Conservation (phyloP, 1,140 invertebrate species). For the Eueides isabella region DNA sequence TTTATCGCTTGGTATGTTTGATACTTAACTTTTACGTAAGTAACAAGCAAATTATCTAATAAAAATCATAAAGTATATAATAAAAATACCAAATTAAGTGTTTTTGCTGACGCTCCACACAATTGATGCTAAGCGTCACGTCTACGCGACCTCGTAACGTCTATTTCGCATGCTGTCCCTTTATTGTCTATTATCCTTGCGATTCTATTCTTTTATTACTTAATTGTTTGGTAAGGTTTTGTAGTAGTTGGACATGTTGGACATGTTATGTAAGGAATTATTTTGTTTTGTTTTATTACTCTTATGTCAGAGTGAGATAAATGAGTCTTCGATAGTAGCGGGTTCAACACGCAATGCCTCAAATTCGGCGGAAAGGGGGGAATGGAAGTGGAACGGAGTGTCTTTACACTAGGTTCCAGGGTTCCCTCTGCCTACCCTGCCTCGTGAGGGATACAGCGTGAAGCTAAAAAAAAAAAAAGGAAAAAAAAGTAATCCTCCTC, state of each 20-base stretch:
- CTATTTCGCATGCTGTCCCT: constrained; percentile 30
- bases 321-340: background rate
- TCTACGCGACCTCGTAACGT: constrained; percentile 34
- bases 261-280: background rate
- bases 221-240: constrained; percentile 15
- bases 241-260: background rate
- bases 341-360: too few relatives aligned
- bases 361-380: too few relatives aligned
- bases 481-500: too few relatives aligned
- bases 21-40: too few relatives aligned
- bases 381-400: too few relatives aligned
- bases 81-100: background rate
- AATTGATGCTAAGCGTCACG: constrained; percentile 35
- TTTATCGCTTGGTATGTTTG: too few relatives aligned
- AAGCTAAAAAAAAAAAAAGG: too few relatives aligned
- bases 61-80: background rate
- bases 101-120: constrained; percentile 27
- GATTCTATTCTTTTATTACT: constrained; percentile 35
- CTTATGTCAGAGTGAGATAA: background rate
- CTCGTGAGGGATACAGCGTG: too few relatives aligned
- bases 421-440: too few relatives aligned
- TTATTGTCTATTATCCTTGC: constrained; percentile 34
- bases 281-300: background rate
- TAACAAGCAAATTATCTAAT: too few relatives aligned
- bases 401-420: too few relatives aligned